Evolutionary conservation across 2,113 vertebrate genomes (phyloP).

Genomic region (Piliocolobus tephrosceles): DNA sequence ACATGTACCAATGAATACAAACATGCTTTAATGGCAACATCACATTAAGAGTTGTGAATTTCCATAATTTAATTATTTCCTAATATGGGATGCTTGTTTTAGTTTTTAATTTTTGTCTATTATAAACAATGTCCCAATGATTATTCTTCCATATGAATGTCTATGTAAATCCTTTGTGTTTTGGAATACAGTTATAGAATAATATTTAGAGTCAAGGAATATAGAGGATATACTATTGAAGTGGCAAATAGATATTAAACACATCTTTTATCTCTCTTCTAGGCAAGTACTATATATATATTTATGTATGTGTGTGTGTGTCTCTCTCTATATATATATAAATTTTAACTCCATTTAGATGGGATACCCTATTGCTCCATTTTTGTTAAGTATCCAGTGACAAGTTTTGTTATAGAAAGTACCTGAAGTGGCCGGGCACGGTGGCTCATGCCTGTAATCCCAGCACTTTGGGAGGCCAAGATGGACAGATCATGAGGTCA

Average conservation of each 20-base stretch:
- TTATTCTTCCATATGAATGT: background rate
- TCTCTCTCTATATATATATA: background rate
- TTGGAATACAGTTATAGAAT: background rate
- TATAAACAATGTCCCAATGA: background rate
- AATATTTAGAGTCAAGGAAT: background rate
- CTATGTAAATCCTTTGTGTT: background rate
- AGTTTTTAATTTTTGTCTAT: background rate
- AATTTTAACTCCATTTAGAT: constrained; percentile 47
- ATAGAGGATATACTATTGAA: background rate
- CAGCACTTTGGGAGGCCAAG: too few relatives aligned
- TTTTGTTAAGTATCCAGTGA: constrained; percentile 38
- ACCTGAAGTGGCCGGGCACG: background rate
- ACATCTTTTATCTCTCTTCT: background rate
- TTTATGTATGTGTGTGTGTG: background rate
- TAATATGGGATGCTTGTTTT: background rate
- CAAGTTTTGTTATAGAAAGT: background rate
- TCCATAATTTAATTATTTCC: background rate
- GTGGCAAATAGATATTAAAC: background rate
- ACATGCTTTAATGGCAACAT: background rate
- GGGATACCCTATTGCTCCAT: background rate
- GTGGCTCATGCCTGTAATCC: too few relatives aligned
- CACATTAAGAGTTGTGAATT: background rate
- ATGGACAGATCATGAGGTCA: too few relatives aligned
- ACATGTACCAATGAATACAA: background rate
- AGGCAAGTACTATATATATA: background rate